Percentiles rank a stretch among this genome's conserved stretches.
Evolutionary conservation across 2,888 invertebrate species (phyloP).

Genomic region (Aspidapion aeneum): DNA sequence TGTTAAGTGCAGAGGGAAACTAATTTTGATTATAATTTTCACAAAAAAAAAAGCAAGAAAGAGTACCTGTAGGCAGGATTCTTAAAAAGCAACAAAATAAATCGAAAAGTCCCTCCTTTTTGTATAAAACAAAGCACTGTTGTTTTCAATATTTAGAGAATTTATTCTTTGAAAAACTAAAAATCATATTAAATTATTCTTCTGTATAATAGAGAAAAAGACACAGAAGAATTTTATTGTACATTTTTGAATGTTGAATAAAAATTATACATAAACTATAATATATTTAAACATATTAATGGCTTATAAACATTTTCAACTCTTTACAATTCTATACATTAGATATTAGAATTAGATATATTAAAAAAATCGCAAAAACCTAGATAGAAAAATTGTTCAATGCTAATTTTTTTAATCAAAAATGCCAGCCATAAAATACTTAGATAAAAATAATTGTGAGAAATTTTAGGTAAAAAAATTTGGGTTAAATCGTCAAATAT

Average conservation of each 20-base stretch:
- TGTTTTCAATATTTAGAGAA: conserved; percentile 43
- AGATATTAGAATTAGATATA: conserved; percentile 19
- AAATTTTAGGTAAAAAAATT: conserved; percentile 6
- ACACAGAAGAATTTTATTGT: conserved; percentile 37
- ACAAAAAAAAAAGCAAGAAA: background rate
- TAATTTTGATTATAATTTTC: too few relatives aligned
- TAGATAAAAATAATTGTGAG: too few relatives aligned
- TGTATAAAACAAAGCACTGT: conserved; percentile 41
- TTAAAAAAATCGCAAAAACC: conserved; percentile 29
- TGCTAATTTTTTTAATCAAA: conserved; percentile 34
- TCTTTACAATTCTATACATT: conserved; percentile 27
- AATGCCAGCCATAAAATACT: conserved; percentile 24
- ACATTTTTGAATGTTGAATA: conserved; percentile 38
- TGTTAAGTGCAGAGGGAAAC: too few relatives aligned
- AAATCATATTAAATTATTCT: conserved; percentile 20
- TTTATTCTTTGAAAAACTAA: conserved; percentile 42
- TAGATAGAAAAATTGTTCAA: conserved; percentile 33
- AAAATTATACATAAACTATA: conserved; percentile 35
- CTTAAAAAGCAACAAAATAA: conserved; percentile 30
- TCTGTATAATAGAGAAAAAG: conserved; percentile 25
- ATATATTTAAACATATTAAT: conserved; percentile 15
- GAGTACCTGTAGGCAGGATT: conserved; percentile 44
- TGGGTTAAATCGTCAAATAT: too few relatives aligned
- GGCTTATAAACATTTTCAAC: conserved; percentile 31
- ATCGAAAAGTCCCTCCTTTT: conserved; percentile 41